These are phyloP conservation scores for Nematostella vectensis DNA, from an alignment of 92 coral and sea anemone genomes.

Conservation along the genomic window DNA sequence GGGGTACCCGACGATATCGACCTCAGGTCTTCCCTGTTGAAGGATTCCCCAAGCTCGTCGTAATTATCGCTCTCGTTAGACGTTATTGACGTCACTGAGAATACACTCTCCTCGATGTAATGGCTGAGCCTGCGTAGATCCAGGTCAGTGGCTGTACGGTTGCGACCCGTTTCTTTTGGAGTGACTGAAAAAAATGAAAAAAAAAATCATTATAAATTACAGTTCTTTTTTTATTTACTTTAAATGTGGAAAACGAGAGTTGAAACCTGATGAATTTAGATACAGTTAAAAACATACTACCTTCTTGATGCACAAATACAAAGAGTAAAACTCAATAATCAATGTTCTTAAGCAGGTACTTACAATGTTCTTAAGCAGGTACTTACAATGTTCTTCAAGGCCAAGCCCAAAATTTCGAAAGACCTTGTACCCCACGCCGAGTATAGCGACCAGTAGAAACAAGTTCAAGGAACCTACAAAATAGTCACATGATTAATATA, in stretches of 20 bases:
- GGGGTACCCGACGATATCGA: no score
- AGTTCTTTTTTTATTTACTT: neutral
- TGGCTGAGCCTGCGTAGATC: slow-evolving; percentile 59
- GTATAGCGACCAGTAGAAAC: slow-evolving; percentile 32
- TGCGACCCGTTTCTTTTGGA: slow-evolving; percentile 25
- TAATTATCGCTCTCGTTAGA: slow-evolving; percentile 50
- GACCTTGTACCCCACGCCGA: slow-evolving; percentile 59
- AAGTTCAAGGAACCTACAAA: slow-evolving; percentile 60
- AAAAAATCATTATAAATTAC: neutral
- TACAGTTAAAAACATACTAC: no score
- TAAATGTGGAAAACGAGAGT: neutral
- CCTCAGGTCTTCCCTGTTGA: no score
- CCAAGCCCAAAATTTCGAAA: slow-evolving; percentile 70
- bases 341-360: no score
- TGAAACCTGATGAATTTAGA: no score
- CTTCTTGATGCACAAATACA: no score
- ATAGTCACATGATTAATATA: neutral
- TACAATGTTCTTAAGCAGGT: no score
- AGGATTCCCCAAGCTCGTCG: slow-evolving; percentile 62
- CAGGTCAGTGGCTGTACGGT: slow-evolving; percentile 29
- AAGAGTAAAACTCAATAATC: no score
- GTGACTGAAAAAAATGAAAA: slow-evolving; percentile 28
- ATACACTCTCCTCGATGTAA: slow-evolving; percentile 66
- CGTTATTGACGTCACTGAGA: slow-evolving; percentile 60
- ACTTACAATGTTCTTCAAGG: slow-evolving; percentile 75